A percentile compares a stretch with the other conserved stretches of the same genome.
Evolutionary conservation across 2,113 vertebrate species (phyloP).

Genomic region (Crotalus tigris): DNA sequence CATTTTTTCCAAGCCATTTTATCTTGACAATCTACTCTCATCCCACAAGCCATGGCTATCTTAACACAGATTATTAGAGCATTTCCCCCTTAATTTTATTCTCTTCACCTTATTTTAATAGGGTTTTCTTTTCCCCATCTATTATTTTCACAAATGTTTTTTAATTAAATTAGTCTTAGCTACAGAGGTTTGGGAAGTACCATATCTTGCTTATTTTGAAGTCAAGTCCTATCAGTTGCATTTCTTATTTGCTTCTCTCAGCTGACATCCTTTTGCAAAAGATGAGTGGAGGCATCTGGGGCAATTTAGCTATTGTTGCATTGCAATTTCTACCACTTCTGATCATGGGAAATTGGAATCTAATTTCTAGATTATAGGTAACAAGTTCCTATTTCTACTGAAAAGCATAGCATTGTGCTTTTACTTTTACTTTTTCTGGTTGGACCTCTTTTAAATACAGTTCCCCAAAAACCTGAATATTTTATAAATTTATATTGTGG

Average conservation of each 20-base stretch:
- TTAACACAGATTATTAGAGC: neutral
- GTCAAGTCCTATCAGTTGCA: neutral
- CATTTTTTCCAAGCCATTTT: constrained; percentile 28
- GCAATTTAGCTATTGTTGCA: neutral
- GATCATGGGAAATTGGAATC: neutral
- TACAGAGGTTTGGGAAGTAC: neutral
- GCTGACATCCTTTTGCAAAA: neutral
- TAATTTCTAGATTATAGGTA: neutral
- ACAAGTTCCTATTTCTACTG: neutral
- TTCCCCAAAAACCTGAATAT: neutral
- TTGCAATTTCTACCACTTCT: neutral
- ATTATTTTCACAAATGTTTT: neutral
- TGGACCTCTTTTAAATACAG: neutral
- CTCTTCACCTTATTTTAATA: neutral
- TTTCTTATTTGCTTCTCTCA: neutral
- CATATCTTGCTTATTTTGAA: neutral
- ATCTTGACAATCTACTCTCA: neutral
- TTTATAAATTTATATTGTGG: neutral
- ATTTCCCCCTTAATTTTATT: neutral
- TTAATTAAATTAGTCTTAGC: neutral
- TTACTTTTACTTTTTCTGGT: neutral
- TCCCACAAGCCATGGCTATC: too few relatives aligned
- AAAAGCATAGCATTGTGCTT: neutral
- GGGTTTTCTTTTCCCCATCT: neutral
- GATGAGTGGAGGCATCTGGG: neutral